Base-by-base conservation (phyloP, 2,888 invertebrate genomes). In the Lampropteryx suffumata region DNA sequence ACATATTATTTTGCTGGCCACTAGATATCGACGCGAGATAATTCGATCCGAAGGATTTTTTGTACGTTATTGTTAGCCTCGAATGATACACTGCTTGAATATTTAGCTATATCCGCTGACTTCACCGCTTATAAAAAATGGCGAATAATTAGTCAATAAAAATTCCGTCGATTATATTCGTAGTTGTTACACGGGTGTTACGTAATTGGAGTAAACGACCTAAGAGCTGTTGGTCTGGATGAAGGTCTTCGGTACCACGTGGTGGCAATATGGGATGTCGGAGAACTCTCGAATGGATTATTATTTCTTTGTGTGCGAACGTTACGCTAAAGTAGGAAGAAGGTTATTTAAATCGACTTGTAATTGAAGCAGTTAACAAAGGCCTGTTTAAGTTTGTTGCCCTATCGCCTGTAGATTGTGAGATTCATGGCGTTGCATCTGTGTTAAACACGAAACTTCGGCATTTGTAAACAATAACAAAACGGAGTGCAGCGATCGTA, bases 101-200 rank as follows among this genome's bases (percentile, higher is more conserved):
- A 90, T 89, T 89, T 87, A 89, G 87, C 82, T 78, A 88, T 89
- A 87, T 90, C 90, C 89, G 89, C 87, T 89, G 87, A 88, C 83
- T 88, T 88, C 88, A 88, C 82, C 82, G 78, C 79, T 73, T 81
- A 80, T 80, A 87, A 88, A 88, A 88, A 88, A 85, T 83, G 73
- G 76, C 82, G 84, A 88, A 89, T 89, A 89, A 89, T 89, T 89
- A 89, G 87, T 86, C 87, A 85, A 90, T 90, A 89, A 88, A 90
- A 89, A 89, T 90, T 89, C 90, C 86, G 80, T 69, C 85, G 84
- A 87, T 90, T 88, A 85, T 85, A 82, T 79, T 76, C 79, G 67
- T 72, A 71, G 71, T 71, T 77, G 83, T 85, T 86, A 86, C 85
- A 85, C 84, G 84, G 80, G 81, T 79, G 86, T 90, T 90, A 81